phyloP scores from a whole-genome alignment of 2,888 invertebrate species.

The Zaprionus lineosus region DNA sequence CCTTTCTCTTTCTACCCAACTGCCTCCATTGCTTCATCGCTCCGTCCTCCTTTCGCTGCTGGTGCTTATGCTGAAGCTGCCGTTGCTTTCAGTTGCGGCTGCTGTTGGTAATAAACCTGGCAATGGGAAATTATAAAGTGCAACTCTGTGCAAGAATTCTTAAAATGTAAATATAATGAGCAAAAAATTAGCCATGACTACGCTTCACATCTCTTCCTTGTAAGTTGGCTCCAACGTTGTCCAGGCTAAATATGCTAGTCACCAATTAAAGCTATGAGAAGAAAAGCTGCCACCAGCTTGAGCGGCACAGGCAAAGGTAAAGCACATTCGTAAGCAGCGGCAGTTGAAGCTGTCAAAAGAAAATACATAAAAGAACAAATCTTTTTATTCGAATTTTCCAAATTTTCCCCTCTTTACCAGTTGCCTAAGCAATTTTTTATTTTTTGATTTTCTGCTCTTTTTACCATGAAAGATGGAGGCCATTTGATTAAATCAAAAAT shows the following conservation, averaged over 20 bases:
- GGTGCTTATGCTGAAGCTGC: slow-evolving; percentile 28
- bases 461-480: too few relatives aligned
- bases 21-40: slow-evolving; percentile 12
- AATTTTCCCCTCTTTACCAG: too few relatives aligned
- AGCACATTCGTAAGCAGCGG: too few relatives aligned
- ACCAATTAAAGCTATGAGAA: slow-evolving; percentile 76
- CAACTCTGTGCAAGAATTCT: slow-evolving; percentile 61
- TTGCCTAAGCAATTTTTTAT: too few relatives aligned
- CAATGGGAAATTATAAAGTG: slow-evolving; percentile 71
- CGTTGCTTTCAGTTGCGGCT: slow-evolving; percentile 15
- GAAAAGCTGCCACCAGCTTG: too few relatives aligned
- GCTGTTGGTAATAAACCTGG: slow-evolving; percentile 62
- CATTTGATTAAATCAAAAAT: too few relatives aligned
- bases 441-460: too few relatives aligned
- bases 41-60: neutral
- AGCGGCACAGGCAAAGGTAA: too few relatives aligned
- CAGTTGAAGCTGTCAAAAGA: too few relatives aligned
- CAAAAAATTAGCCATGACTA: slow-evolving; percentile 71
- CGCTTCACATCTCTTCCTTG: slow-evolving; percentile 34
- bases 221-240: slow-evolving; percentile 61
- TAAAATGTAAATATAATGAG: slow-evolving; percentile 77
- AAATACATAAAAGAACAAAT: too few relatives aligned
- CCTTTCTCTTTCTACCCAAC: slow-evolving; percentile 15
- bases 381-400: too few relatives aligned
- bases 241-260: slow-evolving; percentile 73